A percentile compares a stretch with the other conserved stretches of the same genome.
phyloP scores from a whole-genome alignment of 2,888 invertebrate species.

The Parnassius smintheus region DNA sequence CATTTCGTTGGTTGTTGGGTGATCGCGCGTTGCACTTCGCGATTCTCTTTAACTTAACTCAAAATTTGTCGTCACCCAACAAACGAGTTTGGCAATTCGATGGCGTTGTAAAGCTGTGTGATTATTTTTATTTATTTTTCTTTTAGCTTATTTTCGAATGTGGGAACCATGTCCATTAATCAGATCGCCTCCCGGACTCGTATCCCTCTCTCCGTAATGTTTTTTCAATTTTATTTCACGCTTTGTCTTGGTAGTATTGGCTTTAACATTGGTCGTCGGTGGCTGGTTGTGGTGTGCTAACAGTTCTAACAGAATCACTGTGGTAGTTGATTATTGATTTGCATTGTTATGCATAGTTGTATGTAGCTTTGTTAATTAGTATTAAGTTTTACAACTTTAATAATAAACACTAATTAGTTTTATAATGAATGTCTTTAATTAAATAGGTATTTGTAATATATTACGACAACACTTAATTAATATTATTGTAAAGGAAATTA shows the following conservation, averaged over 20 bases:
- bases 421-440: slow-evolving; percentile 13
- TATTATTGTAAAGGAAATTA: slow-evolving; percentile 6
- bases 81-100: slow-evolving; percentile 67
- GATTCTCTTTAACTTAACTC: slow-evolving; percentile 49
- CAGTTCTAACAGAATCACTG: slow-evolving; percentile 68
- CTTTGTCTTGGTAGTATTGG: slow-evolving; percentile 79
- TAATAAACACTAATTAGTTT: slow-evolving; percentile 36
- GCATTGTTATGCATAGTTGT: slow-evolving; percentile 64
- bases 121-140: slow-evolving; percentile 62
- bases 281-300: slow-evolving; percentile 77
- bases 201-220: slow-evolving; percentile 79
- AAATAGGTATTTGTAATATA: slow-evolving; percentile 13
- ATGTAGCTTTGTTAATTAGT: slow-evolving; percentile 46
- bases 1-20: slow-evolving; percentile 67
- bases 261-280: slow-evolving; percentile 73
- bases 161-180: slow-evolving; percentile 51
- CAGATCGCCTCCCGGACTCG: slow-evolving; percentile 75
- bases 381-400: slow-evolving; percentile 45
- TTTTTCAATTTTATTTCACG: slow-evolving; percentile 68
- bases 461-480: slow-evolving; percentile 7
- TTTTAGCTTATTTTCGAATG: slow-evolving; percentile 61
- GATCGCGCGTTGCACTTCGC: slow-evolving; percentile 66
- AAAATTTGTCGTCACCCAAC: slow-evolving; percentile 68
- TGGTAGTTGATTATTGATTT: slow-evolving; percentile 63
- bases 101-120: slow-evolving; percentile 76